Percentiles rank a stretch among this genome's conserved stretches.
Conservation (phyloP, 2,797 vertebrate genomes). For the Alcedo quadribrachys region DNA sequence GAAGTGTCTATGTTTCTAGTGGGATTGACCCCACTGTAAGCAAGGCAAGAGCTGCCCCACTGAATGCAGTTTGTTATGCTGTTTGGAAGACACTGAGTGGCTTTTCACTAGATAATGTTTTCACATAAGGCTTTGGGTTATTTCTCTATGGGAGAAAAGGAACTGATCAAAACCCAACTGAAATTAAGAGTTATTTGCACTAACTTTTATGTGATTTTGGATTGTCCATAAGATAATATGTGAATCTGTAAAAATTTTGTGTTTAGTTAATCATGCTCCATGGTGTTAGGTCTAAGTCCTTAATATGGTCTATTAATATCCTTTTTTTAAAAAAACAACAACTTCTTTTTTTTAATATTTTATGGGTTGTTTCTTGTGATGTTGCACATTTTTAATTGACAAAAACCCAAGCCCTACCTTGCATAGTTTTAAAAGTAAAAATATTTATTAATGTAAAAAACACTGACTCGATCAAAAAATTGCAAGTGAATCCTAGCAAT, state of each 20-base stretch:
- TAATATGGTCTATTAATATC: neutral
- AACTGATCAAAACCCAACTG: neutral
- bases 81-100: neutral
- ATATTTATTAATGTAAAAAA: neutral
- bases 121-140: neutral
- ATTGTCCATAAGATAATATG: neutral
- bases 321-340: neutral
- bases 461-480: neutral
- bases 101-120: neutral
- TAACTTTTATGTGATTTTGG: neutral
- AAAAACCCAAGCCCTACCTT: neutral
- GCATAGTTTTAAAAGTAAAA: neutral
- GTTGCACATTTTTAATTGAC: neutral
- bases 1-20: neutral
- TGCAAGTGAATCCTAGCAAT: neutral
- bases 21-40: neutral
- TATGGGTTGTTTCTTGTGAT: neutral
- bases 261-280: neutral
- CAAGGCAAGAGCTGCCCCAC: neutral
- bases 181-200: neutral
- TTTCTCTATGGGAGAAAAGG: neutral
- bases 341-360: neutral
- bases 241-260: neutral
- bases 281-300: neutral
- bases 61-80: neutral